Conservation (phyloP, 1,140 invertebrate genomes). For the Holcopasites calliopsidis region DNA sequence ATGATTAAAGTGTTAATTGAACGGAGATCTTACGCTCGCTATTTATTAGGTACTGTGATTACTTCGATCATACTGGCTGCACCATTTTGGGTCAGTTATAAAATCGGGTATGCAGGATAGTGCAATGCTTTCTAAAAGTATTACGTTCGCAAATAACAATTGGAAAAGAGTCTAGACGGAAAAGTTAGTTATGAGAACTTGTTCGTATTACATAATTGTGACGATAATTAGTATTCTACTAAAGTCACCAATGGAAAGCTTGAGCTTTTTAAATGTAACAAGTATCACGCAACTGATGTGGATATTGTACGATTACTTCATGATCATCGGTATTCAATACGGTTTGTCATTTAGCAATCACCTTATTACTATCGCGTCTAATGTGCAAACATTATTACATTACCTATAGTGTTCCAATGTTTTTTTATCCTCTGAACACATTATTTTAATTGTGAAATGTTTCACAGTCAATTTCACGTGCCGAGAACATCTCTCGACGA, state of each 20-base stretch:
- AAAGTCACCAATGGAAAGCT: slow-evolving; percentile 18
- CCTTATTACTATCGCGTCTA: not conserved
- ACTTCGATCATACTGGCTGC: too few species aligned
- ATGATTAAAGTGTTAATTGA: not conserved
- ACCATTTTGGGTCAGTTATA: too few species aligned
- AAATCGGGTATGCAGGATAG: too few species aligned
- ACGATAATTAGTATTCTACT: slow-evolving; percentile 31
- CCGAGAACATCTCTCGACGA: too few species aligned
- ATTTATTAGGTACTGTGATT: too few species aligned
- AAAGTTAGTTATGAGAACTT: not conserved
- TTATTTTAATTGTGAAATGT: not conserved
- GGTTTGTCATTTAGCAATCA: not conserved
- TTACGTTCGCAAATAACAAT: too few species aligned
- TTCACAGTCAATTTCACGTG: not conserved
- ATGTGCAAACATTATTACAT: not conserved
- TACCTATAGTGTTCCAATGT: not conserved
- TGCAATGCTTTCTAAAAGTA: too few species aligned
- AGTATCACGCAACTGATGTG: slow-evolving; percentile 15
- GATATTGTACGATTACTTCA: slow-evolving; percentile 10
- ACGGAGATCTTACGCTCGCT: not conserved
- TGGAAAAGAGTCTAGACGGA: too few species aligned
- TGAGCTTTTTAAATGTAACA: slow-evolving; percentile 33
- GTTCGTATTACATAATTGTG: not conserved
- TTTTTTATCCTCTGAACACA: not conserved
- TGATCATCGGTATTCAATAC: not conserved